Evolutionary conservation across 2,797 vertebrate genomes (phyloP).

Genomic region (Siniperca undulata): DNA sequence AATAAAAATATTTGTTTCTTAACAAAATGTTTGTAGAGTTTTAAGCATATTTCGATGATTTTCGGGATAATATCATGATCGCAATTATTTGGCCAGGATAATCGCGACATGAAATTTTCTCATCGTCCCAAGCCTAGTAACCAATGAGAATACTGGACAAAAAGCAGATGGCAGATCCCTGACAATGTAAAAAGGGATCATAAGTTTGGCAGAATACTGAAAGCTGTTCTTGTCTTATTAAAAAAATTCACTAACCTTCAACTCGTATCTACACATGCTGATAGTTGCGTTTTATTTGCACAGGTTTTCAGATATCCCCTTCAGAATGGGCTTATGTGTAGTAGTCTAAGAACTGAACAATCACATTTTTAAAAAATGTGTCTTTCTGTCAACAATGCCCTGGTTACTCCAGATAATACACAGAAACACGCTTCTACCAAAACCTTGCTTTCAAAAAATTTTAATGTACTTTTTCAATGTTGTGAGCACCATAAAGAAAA

Average conservation of each 20-base stretch:
- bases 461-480: not conserved
- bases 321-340: not conserved
- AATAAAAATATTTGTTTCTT: too few species aligned
- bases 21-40: too few species aligned
- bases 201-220: not conserved
- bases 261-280: not conserved
- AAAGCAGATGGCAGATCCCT: not conserved
- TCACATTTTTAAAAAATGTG: too few species aligned
- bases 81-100: too few species aligned
- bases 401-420: not conserved
- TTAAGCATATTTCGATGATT: too few species aligned
- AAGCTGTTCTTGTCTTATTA: not conserved
- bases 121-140: not conserved
- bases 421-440: not conserved
- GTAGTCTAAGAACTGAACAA: not conserved
- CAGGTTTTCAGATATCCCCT: not conserved
- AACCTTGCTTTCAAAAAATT: not conserved
- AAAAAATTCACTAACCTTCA: not conserved
- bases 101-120: too few species aligned
- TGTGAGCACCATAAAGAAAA: not conserved
- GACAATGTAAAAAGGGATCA: not conserved
- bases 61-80: too few species aligned
- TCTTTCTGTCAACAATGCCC: not conserved
- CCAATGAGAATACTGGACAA: not conserved
- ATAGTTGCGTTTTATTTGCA: not conserved